These are phyloP conservation scores for Fundulus diaphanus DNA, from an alignment of 2,797 vertebrate genomes.

Conservation along the genomic window DNA sequence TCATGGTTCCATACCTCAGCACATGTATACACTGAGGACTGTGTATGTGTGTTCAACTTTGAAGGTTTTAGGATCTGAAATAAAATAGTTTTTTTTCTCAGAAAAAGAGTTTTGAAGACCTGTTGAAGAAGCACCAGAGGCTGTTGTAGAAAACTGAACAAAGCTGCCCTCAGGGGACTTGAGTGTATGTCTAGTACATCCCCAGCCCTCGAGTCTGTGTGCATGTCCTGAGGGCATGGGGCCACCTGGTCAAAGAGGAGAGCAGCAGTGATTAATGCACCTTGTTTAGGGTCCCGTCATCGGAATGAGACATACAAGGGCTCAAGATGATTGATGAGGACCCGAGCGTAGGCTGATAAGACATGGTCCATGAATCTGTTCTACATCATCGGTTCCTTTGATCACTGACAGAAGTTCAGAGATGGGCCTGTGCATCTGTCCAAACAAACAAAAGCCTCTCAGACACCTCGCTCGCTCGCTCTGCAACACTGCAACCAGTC, in stretches of 20 bases:
- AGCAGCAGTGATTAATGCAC: constrained; percentile 93
- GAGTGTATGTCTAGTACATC: constrained; percentile 18
- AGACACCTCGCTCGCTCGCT: constrained; percentile 49
- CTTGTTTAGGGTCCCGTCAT: constrained; percentile 92
- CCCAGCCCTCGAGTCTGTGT: constrained; percentile 55
- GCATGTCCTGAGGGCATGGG: constrained; percentile 85
- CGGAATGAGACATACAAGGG: constrained; percentile 87
- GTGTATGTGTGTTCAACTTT: not conserved
- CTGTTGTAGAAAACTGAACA: constrained; percentile 32
- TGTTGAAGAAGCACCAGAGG: constrained; percentile 39
- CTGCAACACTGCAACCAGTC: constrained; percentile 22
- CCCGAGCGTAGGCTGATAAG: constrained; percentile 90
- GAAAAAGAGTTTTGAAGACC: constrained; percentile 27
- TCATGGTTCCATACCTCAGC: not conserved
- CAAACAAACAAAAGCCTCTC: constrained; percentile 88
- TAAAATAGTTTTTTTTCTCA: constrained; percentile 24
- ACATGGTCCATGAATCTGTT: constrained; percentile 97
- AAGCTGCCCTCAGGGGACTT: constrained; percentile 15
- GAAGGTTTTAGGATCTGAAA: constrained; percentile 13
- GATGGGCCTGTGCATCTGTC: constrained; percentile 92
- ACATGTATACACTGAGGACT: constrained; percentile 1
- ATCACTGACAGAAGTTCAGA: constrained; percentile 94
- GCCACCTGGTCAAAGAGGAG: constrained; percentile 88
- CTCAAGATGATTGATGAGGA: constrained; percentile 90
- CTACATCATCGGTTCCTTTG: constrained; percentile 95